Evolutionary conservation across 2,113 vertebrate genomes (phyloP).

Genomic region (Microtus ochrogaster): DNA sequence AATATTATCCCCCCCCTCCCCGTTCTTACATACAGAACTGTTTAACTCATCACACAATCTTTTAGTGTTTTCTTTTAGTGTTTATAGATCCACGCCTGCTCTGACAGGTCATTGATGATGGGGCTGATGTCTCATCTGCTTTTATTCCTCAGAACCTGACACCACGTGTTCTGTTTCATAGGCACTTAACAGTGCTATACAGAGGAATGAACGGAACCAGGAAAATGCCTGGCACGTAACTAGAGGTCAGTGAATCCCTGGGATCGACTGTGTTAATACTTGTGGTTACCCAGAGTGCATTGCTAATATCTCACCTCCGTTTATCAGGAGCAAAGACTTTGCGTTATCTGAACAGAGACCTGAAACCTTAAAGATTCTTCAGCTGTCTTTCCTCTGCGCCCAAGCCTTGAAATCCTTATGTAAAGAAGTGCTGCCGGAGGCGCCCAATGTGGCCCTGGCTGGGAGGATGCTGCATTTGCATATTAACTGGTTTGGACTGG

Average conservation of each 20-base stretch:
- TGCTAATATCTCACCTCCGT: neutral
- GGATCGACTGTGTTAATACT: neutral
- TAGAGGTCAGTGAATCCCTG: neutral
- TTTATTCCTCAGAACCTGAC: neutral
- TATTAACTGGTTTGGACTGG: neutral
- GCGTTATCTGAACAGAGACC: neutral
- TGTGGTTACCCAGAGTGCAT: neutral
- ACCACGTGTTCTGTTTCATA: neutral
- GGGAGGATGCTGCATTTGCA: conserved; percentile 18
- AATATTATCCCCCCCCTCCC: neutral
- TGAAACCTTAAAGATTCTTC: neutral
- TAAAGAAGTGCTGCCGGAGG: conserved; percentile 19
- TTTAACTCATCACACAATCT: neutral
- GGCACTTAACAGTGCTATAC: neutral
- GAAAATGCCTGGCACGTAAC: neutral
- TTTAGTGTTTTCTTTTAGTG: neutral
- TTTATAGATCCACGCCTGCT: neutral
- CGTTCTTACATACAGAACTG: fast-evolving
- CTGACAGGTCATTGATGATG: neutral
- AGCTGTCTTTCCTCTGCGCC: neutral
- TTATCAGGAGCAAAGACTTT: neutral
- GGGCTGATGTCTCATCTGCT: neutral
- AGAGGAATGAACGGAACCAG: neutral
- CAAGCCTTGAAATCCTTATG: conserved; percentile 4
- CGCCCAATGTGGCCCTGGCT: neutral